Conservation (phyloP, 2,888 invertebrate genomes). For the Drosophila mimetica region DNA sequence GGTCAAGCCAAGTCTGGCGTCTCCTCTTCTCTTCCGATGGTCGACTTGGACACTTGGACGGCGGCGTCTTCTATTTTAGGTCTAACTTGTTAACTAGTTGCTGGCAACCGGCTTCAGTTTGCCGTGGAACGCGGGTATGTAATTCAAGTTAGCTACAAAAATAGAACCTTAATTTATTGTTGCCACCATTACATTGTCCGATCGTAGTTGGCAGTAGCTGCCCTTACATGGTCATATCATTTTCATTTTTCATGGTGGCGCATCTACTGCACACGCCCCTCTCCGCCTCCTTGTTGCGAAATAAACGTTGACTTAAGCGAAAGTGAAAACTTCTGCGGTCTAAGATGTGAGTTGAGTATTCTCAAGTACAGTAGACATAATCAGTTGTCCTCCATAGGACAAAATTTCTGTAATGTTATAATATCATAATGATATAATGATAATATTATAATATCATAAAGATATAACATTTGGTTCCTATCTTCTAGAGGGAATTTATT, state of each 20-base stretch:
- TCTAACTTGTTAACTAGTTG: slow-evolving; percentile 77
- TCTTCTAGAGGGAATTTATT: background rate
- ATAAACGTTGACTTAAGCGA: slow-evolving; percentile 60
- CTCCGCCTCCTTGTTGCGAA: slow-evolving; percentile 8
- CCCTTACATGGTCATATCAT: slow-evolving; percentile 76
- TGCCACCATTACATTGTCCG: slow-evolving; percentile 51
- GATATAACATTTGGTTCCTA: too few species aligned
- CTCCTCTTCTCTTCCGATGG: slow-evolving; percentile 21
- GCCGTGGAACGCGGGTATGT: slow-evolving; percentile 44
- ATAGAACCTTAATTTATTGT: slow-evolving; percentile 79
- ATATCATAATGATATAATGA: too few species aligned
- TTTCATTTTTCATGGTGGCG: slow-evolving; percentile 70
- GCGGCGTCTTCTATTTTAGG: slow-evolving; percentile 72
- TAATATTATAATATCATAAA: too few species aligned
- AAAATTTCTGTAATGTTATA: too few species aligned
- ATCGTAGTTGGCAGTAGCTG: slow-evolving; percentile 34
- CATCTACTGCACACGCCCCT: slow-evolving; percentile 29
- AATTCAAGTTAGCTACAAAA: slow-evolving; percentile 78
- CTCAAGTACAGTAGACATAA: slow-evolving; percentile 27
- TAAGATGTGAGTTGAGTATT: slow-evolving; percentile 24
- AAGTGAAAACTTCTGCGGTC: slow-evolving; percentile 66
- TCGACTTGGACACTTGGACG: slow-evolving; percentile 23
- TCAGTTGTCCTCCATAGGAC: too few species aligned
- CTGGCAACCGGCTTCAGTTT: slow-evolving; percentile 32
- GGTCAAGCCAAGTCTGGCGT: slow-evolving; percentile 46